Evolutionary conservation across 2,113 vertebrate genomes (phyloP).

Genomic region (Corvus hawaiiensis): DNA sequence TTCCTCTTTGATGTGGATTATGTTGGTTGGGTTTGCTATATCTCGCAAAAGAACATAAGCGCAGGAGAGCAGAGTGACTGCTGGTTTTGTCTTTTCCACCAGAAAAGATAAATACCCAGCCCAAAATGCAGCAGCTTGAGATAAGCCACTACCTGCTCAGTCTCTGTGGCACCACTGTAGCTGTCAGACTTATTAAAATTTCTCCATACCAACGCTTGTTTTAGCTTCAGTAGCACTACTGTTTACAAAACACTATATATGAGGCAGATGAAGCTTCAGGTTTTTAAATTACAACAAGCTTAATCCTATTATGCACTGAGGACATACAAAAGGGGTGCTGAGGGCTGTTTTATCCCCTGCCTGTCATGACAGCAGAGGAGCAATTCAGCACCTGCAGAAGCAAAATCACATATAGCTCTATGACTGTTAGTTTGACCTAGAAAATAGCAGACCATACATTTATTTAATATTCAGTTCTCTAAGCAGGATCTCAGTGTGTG

Average conservation of each 20-base stretch:
- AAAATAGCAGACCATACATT: not conserved
- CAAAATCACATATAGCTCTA: not conserved
- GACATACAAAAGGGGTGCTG: not conserved
- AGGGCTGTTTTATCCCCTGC: not conserved
- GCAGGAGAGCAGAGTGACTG: not conserved
- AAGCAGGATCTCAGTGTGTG: not conserved
- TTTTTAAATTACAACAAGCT: not conserved
- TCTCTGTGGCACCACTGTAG: not conserved
- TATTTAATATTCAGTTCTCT: not conserved
- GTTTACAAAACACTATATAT: not conserved
- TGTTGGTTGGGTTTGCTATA: not conserved
- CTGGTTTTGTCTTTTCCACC: not conserved
- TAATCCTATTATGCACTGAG: not conserved
- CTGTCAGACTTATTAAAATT: not conserved
- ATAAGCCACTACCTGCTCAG: not conserved
- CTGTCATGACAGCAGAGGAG: not conserved
- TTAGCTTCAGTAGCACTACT: not conserved
- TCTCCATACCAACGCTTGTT: not conserved
- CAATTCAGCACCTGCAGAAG: not conserved
- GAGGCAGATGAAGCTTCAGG: not conserved
- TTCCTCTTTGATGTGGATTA: not conserved
- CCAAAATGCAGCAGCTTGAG: accelerated
- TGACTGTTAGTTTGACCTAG: not conserved
- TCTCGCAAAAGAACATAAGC: not conserved
- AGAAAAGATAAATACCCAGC: not conserved